Evolutionary conservation across 2,113 vertebrate species (phyloP), one percentile per base, ranked within the genome.

Genomic region (Eurypyga helias): DNA sequence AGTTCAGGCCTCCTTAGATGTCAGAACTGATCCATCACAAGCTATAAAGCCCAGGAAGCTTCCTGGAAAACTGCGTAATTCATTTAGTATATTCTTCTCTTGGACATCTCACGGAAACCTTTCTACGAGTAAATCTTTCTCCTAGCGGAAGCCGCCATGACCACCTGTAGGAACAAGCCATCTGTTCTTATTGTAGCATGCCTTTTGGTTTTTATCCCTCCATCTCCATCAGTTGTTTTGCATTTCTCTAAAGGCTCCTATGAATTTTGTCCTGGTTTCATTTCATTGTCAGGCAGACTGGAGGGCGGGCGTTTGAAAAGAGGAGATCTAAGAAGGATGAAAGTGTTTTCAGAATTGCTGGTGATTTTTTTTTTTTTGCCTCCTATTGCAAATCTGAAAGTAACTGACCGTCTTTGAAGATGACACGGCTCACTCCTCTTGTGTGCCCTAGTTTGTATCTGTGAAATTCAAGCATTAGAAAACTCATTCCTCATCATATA

Each of bases 21-120:
- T 94, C 87, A 87, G 61, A 87, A 87, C 57, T 67, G n/a, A 94
- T 93, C 34, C 31, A 83, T 94, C 82, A 67, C 29, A 84, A 78
- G 34, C 52, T 75, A 36, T 48, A 76, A 87, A 93, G 73, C 57
- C n/a, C 46, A 51, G 65, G 48, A 91, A 87, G 65, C 55, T 89
- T 91, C 60, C 51, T 66, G 36, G 54, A 87, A 57, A 92, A 12
- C 36, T 67, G 29, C 38, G 33, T 80, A 60, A 71, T 91, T 94
- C 5, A 71, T 87, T 87, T 78, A 62, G 23, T 54, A 3, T 29
- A 36, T 90, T 23, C 33, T 79, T 89, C 33, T 84, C 11, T 85
- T 52, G 90, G 64, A 52, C 20, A 71, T 70, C 29, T 95, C 46
- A 54, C 26, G 20, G 70, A 91, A 82, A 51, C 51, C 43, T 71